phyloP scores from a whole-genome alignment of 2,797 vertebrate species.

The Liparis tanakae region DNA sequence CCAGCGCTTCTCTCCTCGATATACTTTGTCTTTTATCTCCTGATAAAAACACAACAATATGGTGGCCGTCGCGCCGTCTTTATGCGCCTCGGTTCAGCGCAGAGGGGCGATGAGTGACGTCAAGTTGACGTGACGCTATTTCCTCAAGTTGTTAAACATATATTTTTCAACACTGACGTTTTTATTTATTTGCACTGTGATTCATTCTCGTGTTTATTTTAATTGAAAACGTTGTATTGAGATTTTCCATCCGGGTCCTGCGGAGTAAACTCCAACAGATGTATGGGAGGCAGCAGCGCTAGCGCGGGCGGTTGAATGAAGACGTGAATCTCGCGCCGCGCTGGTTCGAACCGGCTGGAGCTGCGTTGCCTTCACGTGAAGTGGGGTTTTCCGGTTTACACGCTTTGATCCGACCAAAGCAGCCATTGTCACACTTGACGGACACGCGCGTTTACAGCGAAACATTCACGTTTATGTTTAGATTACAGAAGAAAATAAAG shows the following conservation, averaged over 20 bases:
- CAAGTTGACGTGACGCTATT: neutral
- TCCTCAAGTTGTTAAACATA: neutral
- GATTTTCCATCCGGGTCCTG: neutral
- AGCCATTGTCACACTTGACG: neutral
- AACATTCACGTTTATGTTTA: neutral
- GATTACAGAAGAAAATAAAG: neutral
- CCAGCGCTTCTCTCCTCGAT: conserved; percentile 39
- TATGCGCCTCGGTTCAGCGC: too few species aligned
- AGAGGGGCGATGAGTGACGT: too few species aligned
- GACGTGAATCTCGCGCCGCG: conserved; percentile 72
- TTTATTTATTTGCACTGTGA: neutral
- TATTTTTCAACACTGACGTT: neutral
- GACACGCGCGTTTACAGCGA: fast-evolving
- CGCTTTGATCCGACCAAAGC: neutral
- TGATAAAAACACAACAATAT: too few species aligned
- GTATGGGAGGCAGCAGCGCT: neutral
- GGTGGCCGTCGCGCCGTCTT: too few species aligned
- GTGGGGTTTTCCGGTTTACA: neutral
- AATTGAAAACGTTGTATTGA: neutral
- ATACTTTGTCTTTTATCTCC: too few species aligned
- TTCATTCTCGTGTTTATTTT: neutral
- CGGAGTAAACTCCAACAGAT: neutral
- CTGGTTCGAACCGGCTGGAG: conserved; percentile 85
- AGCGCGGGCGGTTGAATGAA: neutral
- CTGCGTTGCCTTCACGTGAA: conserved; percentile 64